A percentile compares a stretch with the other conserved stretches of the same genome.
Conservation (phyloP, 2,113 vertebrate genomes). For the Phodopus roborovskii region DNA sequence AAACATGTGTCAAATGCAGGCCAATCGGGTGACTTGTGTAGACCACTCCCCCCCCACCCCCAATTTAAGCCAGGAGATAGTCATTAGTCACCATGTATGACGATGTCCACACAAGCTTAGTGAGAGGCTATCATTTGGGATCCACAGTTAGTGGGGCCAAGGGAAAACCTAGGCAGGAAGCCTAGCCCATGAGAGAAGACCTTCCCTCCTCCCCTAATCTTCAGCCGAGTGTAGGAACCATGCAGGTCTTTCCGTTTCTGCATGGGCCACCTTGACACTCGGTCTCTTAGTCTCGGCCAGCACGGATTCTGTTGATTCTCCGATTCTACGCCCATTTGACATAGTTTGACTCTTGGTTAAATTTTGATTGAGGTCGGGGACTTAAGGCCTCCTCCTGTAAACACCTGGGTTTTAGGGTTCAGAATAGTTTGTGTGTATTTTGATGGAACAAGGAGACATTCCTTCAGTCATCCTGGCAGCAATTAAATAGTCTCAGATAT, state of each 20-base stretch:
- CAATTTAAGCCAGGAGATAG: not conserved
- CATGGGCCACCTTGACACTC: not conserved
- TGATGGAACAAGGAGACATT: not conserved
- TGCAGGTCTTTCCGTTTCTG: not conserved
- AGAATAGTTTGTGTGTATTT: not conserved
- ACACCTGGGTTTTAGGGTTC: not conserved
- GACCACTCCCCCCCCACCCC: no score
- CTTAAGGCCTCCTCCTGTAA: not conserved
- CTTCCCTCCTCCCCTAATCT: not conserved
- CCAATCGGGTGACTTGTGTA: not conserved
- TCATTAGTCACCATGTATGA: not conserved
- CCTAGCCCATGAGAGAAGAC: not conserved
- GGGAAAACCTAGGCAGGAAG: not conserved
- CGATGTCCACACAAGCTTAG: no score
- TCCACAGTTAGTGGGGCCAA: not conserved
- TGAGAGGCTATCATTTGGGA: fast-evolving
- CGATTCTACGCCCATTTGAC: not conserved
- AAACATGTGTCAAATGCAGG: not conserved
- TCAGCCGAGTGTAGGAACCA: not conserved
- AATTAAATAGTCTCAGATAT: not conserved
- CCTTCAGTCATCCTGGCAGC: not conserved
- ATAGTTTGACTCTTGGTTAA: not conserved
- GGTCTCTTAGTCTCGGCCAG: not conserved
- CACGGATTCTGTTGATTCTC: not conserved
- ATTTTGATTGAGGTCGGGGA: not conserved